phyloP scores from a whole-genome alignment of 2,113 vertebrate genomes.

The Leucoraja erinaceus region DNA sequence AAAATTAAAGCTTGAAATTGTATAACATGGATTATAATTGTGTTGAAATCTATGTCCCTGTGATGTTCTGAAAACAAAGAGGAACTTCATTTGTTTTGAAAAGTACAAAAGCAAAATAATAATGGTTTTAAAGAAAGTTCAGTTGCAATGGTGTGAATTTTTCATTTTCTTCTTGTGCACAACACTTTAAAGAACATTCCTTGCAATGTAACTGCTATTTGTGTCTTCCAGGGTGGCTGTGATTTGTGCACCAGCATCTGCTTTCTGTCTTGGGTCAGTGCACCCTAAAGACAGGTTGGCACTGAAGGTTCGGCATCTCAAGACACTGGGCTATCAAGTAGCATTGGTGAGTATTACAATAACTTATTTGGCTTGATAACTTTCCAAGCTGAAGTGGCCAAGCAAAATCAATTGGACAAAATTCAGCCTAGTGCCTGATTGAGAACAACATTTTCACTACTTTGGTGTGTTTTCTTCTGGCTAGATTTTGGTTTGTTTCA shows the following conservation, averaged over 20 bases:
- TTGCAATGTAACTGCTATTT: neutral
- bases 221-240: constrained; percentile 66
- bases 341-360: constrained; percentile 67
- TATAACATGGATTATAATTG: neutral
- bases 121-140: neutral
- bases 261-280: constrained; percentile 63
- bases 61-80: neutral
- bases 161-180: neutral
- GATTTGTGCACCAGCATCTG: constrained; percentile 53
- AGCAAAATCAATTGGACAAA: neutral
- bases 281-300: constrained; percentile 66
- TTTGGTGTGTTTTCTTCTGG: neutral
- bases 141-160: neutral
- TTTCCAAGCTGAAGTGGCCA: neutral
- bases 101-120: no score
- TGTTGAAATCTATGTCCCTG: neutral
- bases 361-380: neutral
- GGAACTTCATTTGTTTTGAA: neutral
- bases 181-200: neutral
- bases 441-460: neutral
- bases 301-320: constrained; percentile 73
- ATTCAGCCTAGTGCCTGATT: neutral
- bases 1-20: neutral
- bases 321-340: constrained; percentile 67
- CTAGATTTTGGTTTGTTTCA: neutral